Evolutionary conservation across 2,888 invertebrate species (phyloP).

Genomic region (Lottia scabra): DNA sequence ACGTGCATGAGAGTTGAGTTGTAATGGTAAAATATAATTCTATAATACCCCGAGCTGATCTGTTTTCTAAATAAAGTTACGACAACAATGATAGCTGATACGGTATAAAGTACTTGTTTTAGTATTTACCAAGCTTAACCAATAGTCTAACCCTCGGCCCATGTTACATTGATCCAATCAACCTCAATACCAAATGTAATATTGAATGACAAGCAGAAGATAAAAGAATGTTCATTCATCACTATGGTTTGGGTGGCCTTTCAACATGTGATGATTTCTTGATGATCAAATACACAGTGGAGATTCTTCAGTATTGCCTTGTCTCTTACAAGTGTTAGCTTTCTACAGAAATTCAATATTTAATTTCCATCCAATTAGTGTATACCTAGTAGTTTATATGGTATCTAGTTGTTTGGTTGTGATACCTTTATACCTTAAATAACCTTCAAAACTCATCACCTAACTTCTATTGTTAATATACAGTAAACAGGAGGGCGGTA

Average conservation of each 20-base stretch:
- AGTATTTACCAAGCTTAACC: background rate
- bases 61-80: background rate
- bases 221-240: constrained; percentile 3
- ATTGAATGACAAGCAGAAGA: background rate
- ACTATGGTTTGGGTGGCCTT: background rate
- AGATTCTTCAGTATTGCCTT: background rate
- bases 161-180: background rate
- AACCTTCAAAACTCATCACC: too few relatives aligned
- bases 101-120: background rate
- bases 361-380: constrained; percentile 5
- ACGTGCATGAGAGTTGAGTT: background rate
- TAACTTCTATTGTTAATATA: too few relatives aligned
- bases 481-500: too few relatives aligned
- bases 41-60: background rate
- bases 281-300: background rate
- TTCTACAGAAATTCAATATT: constrained; percentile 1
- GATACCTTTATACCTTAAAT: too few relatives aligned
- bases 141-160: background rate
- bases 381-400: background rate
- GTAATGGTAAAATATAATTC: background rate
- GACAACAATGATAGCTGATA: background rate
- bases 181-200: background rate
- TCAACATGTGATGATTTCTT: background rate
- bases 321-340: background rate
- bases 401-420: too few relatives aligned